These are phyloP conservation scores for Magallana nippona DNA, from an alignment of 2,888 invertebrate genomes.

Conservation along the genomic window DNA sequence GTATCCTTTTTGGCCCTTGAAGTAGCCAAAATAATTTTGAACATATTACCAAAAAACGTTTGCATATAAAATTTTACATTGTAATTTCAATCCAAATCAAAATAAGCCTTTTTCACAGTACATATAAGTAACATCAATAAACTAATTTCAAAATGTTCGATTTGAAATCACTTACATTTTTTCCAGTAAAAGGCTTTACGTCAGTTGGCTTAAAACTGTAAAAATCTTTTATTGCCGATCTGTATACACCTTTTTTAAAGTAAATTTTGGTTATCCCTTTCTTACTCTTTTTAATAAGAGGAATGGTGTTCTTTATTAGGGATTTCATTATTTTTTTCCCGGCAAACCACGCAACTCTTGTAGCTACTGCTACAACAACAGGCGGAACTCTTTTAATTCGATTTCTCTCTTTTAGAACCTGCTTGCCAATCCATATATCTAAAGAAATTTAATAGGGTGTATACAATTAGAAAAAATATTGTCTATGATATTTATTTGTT, in stretches of 20 bases:
- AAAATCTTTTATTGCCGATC: neutral
- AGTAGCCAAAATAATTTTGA: neutral
- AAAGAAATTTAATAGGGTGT: neutral
- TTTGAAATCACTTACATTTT: neutral
- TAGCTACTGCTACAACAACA: neutral
- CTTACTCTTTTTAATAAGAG: neutral
- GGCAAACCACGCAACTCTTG: neutral
- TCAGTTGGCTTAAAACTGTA: neutral
- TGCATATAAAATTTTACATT: neutral
- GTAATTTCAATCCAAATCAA: neutral
- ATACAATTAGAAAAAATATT: neutral
- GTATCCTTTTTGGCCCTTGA: neutral
- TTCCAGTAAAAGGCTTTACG: neutral
- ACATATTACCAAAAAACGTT: neutral
- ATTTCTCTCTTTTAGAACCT: neutral
- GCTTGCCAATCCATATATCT: slow-evolving; percentile 30
- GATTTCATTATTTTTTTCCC: neutral
- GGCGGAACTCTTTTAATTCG: neutral
- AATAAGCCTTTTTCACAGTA: neutral
- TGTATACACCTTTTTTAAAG: neutral
- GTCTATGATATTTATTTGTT: no score
- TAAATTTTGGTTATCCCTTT: neutral
- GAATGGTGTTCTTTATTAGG: neutral
- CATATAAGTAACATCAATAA: neutral
- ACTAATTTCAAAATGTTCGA: neutral